Base-by-base conservation (phyloP, 2,797 vertebrate genomes). In the Buphagus erythrorhynchus region DNA sequence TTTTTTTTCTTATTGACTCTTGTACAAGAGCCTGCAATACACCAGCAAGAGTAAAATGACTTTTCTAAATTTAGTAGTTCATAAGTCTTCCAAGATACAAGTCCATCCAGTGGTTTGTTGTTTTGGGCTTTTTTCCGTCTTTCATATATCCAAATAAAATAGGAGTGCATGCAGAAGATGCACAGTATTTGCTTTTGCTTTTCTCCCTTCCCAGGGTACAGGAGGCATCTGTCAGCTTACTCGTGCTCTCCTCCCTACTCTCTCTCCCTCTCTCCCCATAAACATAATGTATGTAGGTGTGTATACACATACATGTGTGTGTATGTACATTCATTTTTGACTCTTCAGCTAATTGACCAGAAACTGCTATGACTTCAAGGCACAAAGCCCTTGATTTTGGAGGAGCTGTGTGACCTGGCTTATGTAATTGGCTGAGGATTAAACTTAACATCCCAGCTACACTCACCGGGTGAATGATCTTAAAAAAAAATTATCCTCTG, bases 51-150 rank as follows among this genome's bases (percentile, higher is more conserved):
- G 90, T 90, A 96, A 97, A 97, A 95, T 95, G 35, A 95, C 84
- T 97, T 94, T 97, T 92, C 96, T 97, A 97, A 97, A 97, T 97
- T 97, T 97, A 97, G 95, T 62, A 91, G 67, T 95, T 94, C 96
- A 98, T 97, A 97, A 97, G 97, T 98, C 95, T 96, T 95, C 90
- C 28, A 97, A 83, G 40, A 95, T 36, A 31, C 40, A 92, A 95
- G 57, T 42, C 38, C 63, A 90, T 90, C 21, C 69, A 67, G 48
- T 48, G 5, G 6, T 48, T 49, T 71, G 35, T 21, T 59, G 18
- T 17, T 78, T 57, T 42, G 6, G 8, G 1, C 0, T 11, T 31
- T 49, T 20, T 74, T 36, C 61, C 35, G 69, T 94, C 45, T 86
- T 65, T 74, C 31, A 28, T 59, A 35, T 14, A 52, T 9, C 10